These are phyloP conservation scores for Dendroctonus valens DNA, from an alignment of 1,140 invertebrate species.

Conservation along the genomic window DNA sequence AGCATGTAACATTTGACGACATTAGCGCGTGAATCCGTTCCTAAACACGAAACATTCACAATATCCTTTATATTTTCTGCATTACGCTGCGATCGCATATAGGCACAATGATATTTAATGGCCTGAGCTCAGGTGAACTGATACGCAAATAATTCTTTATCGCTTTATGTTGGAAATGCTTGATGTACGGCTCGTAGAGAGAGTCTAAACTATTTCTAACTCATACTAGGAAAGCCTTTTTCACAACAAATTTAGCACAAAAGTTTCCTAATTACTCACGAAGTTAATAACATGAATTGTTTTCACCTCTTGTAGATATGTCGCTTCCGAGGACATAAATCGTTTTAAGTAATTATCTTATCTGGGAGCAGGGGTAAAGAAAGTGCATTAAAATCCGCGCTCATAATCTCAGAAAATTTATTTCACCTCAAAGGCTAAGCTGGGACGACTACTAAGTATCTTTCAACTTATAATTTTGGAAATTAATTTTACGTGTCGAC, in stretches of 20 bases:
- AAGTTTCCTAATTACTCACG: constrained; percentile 13
- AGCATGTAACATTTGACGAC: no score
- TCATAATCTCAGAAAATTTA: constrained; percentile 19
- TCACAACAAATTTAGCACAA: neutral
- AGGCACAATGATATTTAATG: no score
- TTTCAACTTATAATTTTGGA: constrained; percentile 13
- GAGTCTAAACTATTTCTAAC: no score
- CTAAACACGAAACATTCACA: no score
- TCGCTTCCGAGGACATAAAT: constrained; percentile 15
- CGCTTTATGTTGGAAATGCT: no score
- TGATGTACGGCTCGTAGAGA: no score
- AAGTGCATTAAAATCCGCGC: constrained; percentile 16
- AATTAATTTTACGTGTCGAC: constrained; percentile 22
- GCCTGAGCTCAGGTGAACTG: no score
- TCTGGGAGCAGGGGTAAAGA: constrained; percentile 4
- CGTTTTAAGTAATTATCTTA: constrained; percentile 25
- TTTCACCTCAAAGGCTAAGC: constrained; percentile 20
- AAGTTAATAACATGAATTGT: constrained; percentile 18
- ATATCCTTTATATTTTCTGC: no score
- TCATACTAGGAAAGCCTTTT: no score
- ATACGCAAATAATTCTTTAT: no score
- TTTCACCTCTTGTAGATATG: constrained; percentile 16
- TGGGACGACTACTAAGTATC: constrained; percentile 23
- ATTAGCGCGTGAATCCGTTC: no score
- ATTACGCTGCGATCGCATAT: no score